Evolutionary conservation across 1,140 invertebrate genomes (phyloP).

Genomic region (Drosophila parabipectinata): DNA sequence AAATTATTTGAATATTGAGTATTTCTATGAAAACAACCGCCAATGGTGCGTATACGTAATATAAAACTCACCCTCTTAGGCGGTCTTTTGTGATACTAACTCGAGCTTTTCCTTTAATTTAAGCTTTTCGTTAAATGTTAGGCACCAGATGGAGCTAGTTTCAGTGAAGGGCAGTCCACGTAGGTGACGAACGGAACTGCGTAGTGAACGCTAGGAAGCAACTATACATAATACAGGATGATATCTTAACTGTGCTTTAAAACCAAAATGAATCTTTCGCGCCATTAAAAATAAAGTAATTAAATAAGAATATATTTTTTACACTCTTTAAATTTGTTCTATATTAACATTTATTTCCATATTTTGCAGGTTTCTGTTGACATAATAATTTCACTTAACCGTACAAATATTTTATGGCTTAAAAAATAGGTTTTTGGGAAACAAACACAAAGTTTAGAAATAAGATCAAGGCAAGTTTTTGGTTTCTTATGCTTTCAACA

Average conservation of each 20-base stretch:
- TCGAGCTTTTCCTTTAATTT: neutral
- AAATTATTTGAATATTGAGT: no score
- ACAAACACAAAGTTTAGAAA: slow-evolving; percentile 4
- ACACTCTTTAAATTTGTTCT: slow-evolving; percentile 17
- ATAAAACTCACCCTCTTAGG: neutral
- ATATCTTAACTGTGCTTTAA: no score
- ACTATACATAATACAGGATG: no score
- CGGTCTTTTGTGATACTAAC: neutral
- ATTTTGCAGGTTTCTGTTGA: slow-evolving; percentile 20
- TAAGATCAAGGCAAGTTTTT: slow-evolving; percentile 33
- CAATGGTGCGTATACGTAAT: slow-evolving; percentile 4
- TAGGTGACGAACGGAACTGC: no score
- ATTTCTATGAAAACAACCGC: neutral
- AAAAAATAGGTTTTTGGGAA: neutral
- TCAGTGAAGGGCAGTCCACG: no score
- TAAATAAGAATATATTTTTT: neutral
- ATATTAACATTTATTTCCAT: slow-evolving; percentile 42
- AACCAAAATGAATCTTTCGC: neutral
- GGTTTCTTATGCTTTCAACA: slow-evolving; percentile 46
- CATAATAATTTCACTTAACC: slow-evolving; percentile 1
- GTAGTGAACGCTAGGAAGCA: no score
- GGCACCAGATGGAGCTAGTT: neutral
- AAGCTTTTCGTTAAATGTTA: neutral
- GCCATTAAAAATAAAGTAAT: neutral
- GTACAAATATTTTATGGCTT: slow-evolving; percentile 8